Conservation (phyloP, 2,797 vertebrate species). For the Onychomys arenicola region DNA sequence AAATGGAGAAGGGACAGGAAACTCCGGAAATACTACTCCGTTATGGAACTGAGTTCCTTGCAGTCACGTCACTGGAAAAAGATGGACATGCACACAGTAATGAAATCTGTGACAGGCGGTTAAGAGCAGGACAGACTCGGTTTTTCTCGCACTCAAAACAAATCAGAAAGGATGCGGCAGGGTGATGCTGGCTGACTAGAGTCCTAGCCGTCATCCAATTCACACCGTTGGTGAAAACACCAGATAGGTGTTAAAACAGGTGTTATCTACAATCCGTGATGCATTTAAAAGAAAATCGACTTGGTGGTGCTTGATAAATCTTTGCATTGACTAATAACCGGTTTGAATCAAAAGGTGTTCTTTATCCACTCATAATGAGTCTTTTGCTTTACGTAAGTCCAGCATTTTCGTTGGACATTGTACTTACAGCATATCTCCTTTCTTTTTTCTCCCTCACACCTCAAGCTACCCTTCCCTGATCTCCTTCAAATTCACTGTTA, state of each 20-base stretch:
- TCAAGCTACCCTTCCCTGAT: no score
- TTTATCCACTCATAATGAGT: neutral
- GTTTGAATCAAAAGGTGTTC: neutral
- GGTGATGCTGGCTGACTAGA: neutral
- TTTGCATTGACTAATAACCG: neutral
- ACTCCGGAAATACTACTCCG: neutral
- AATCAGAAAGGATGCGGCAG: constrained; percentile 3
- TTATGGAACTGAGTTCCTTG: neutral
- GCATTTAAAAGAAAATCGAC: neutral
- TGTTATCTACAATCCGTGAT: neutral
- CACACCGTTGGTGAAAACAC: neutral
- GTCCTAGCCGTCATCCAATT: neutral
- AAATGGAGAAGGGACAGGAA: neutral
- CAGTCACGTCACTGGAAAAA: neutral
- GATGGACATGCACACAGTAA: neutral
- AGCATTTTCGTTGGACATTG: neutral
- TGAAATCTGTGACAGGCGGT: neutral
- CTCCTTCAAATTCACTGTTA: neutral
- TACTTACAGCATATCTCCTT: neutral
- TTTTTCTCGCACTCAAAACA: neutral
- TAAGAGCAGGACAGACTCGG: neutral
- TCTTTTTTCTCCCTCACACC: neutral
- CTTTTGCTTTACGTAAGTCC: neutral
- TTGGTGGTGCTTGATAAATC: neutral
- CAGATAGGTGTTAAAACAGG: neutral